Conservation (phyloP, 30 jellyfish, hydroid and myxozoan species). For the Rhopilema esculentum region DNA sequence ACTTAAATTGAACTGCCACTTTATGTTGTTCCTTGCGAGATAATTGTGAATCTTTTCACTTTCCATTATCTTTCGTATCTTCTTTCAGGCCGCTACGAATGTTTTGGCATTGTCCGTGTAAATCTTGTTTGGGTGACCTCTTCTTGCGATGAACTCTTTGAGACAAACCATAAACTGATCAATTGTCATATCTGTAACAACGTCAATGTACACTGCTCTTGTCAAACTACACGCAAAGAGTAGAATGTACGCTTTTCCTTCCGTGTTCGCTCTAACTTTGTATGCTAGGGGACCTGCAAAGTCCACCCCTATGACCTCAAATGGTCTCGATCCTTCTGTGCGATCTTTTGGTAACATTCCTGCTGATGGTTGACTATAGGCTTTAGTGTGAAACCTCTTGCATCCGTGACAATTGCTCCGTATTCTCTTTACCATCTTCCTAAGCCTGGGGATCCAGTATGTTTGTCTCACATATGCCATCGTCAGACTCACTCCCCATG, state of each 20-base stretch:
- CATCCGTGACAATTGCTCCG: slow-evolving; percentile 50
- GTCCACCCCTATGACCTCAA: slow-evolving; percentile 60
- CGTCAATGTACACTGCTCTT: slow-evolving; percentile 72
- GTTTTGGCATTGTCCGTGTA: slow-evolving; percentile 74
- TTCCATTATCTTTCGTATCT: slow-evolving; percentile 56
- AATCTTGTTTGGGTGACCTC: slow-evolving; percentile 73
- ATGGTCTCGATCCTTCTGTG: slow-evolving; percentile 52
- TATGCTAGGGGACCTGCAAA: slow-evolving; percentile 71
- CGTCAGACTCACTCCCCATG: slow-evolving; percentile 69
- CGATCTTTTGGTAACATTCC: slow-evolving; percentile 52
- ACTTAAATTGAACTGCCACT: slow-evolving; percentile 84
- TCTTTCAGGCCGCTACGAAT: slow-evolving; percentile 64
- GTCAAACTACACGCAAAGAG: slow-evolving; percentile 69
- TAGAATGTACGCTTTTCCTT: slow-evolving; percentile 67
- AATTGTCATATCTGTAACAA: slow-evolving; percentile 44
- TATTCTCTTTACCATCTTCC: slow-evolving; percentile 44
- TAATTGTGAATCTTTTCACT: slow-evolving; percentile 59
- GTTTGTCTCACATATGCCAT: slow-evolving; percentile 42
- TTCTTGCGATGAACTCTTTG: slow-evolving; percentile 69
- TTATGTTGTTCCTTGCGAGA: slow-evolving; percentile 58
- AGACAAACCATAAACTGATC: slow-evolving; percentile 66
- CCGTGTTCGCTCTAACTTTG: slow-evolving; percentile 22
- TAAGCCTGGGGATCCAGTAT: slow-evolving; percentile 55
- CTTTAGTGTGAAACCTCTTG: slow-evolving; percentile 55
- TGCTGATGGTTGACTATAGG: slow-evolving; percentile 32